Percentiles rank a stretch among this genome's conserved stretches.
Conservation (phyloP, 2,113 vertebrate species). For the Empidonax traillii region DNA sequence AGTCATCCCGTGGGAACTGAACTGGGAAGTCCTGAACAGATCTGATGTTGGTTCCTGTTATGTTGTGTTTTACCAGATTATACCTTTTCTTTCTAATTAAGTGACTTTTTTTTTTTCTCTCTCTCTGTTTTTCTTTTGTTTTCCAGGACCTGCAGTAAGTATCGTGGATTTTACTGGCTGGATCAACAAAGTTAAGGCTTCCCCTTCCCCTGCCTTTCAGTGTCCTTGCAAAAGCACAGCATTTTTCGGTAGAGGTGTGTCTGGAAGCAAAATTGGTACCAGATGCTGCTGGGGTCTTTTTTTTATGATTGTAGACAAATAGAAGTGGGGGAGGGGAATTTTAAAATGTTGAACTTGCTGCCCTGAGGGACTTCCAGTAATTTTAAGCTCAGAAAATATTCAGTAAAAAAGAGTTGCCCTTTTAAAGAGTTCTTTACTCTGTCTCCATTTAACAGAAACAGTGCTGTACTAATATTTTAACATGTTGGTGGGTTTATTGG, state of each 20-base stretch:
- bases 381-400: conserved; percentile 28
- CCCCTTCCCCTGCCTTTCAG: conserved; percentile 19
- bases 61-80: neutral
- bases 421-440: neutral
- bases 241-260: conserved; percentile 35
- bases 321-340: neutral
- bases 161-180: conserved; percentile 59
- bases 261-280: conserved; percentile 39
- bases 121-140: conserved; percentile 71
- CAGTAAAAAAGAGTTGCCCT: neutral
- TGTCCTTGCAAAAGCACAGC: conserved; percentile 32
- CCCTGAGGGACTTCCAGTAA: neutral
- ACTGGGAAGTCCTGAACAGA: neutral
- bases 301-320: conserved; percentile 11
- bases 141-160: conserved; percentile 96
- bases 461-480: neutral
- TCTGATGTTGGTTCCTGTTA: neutral
- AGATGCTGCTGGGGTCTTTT: conserved; percentile 4
- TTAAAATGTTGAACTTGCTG: conserved; percentile 50
- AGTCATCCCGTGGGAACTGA: rapidly evolving
- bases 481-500: neutral
- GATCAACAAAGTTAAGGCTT: conserved; percentile 76
- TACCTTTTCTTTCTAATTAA: neutral
- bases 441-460: neutral
- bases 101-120: neutral